Conservation (phyloP, 2,797 vertebrate genomes). For the Leptodactylus fallax region DNA sequence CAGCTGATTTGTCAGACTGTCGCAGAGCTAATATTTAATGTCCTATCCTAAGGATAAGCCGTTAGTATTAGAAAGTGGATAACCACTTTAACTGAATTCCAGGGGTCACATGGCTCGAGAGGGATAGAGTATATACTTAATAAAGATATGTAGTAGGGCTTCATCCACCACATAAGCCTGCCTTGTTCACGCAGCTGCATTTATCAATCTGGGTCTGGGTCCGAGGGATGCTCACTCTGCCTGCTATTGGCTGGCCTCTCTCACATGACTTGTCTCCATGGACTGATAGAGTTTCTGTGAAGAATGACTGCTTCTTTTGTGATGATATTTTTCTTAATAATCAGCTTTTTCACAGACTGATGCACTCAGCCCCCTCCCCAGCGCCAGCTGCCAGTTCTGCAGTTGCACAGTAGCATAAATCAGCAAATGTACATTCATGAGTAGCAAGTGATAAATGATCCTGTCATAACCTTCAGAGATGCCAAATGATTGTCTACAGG, state of each 20-base stretch:
- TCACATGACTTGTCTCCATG: conserved; percentile 2
- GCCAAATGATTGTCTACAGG: neutral
- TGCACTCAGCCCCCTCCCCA: no score
- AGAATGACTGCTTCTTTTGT: conserved; percentile 37
- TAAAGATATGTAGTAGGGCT: neutral
- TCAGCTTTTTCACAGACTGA: conserved; percentile 23
- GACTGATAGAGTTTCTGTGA: conserved; percentile 36
- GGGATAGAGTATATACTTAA: no score
- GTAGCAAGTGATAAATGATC: neutral
- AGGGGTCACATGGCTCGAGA: no score
- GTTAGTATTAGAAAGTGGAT: no score
- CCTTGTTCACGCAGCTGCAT: conserved; percentile 29
- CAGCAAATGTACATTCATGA: neutral
- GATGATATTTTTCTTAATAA: conserved; percentile 43
- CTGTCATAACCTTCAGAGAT: no score
- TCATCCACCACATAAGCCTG: neutral
- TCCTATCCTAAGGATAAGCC: no score
- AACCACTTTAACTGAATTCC: no score
- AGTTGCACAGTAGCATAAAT: neutral
- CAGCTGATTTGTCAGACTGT: no score
- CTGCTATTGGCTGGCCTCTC: neutral
- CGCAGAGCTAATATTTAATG: no score
- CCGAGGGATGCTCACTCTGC: neutral
- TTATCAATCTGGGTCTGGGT: neutral
- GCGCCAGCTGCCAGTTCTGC: neutral